Conservation (phyloP, 1,140 invertebrate genomes). For the Zophobas atratus region DNA sequence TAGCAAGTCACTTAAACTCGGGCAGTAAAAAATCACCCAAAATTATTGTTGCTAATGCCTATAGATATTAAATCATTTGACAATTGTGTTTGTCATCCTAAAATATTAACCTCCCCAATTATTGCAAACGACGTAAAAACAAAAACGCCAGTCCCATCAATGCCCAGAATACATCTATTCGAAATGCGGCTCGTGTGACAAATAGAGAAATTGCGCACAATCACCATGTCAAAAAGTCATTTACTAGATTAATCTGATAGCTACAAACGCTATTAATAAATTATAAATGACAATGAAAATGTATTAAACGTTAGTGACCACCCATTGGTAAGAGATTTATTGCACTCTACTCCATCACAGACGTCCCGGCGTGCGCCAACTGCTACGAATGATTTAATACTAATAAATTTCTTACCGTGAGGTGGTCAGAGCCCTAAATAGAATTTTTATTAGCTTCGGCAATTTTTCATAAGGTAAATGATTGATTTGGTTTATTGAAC, state of each 20-base stretch:
- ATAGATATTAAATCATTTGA: too few relatives aligned
- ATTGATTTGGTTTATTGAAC: not conserved
- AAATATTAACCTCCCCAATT: too few relatives aligned
- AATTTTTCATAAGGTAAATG: slow-evolving; percentile 9
- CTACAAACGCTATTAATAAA: slow-evolving; percentile 22
- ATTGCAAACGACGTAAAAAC: too few relatives aligned
- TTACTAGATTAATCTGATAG: slow-evolving; percentile 14
- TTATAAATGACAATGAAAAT: slow-evolving; percentile 37
- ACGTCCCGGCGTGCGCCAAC: slow-evolving; percentile 39
- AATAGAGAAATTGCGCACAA: slow-evolving; percentile 1
- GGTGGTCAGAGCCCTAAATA: slow-evolving; percentile 20
- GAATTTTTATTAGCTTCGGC: slow-evolving; percentile 25
- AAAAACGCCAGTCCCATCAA: too few relatives aligned
- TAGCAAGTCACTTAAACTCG: too few relatives aligned
- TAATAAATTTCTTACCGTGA: slow-evolving; percentile 42
- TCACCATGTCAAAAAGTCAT: slow-evolving; percentile 21
- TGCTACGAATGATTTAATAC: slow-evolving; percentile 35
- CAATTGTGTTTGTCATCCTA: too few relatives aligned
- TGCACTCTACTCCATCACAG: slow-evolving; percentile 26
- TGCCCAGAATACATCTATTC: too few relatives aligned
- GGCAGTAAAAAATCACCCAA: too few relatives aligned
- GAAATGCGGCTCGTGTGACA: not conserved
- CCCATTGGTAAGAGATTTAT: slow-evolving; percentile 38
- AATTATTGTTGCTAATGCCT: too few relatives aligned
- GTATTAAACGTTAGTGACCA: slow-evolving; percentile 40